Base-by-base conservation (phyloP, 2,797 vertebrate genomes). In the Arremon aurantiirostris region DNA sequence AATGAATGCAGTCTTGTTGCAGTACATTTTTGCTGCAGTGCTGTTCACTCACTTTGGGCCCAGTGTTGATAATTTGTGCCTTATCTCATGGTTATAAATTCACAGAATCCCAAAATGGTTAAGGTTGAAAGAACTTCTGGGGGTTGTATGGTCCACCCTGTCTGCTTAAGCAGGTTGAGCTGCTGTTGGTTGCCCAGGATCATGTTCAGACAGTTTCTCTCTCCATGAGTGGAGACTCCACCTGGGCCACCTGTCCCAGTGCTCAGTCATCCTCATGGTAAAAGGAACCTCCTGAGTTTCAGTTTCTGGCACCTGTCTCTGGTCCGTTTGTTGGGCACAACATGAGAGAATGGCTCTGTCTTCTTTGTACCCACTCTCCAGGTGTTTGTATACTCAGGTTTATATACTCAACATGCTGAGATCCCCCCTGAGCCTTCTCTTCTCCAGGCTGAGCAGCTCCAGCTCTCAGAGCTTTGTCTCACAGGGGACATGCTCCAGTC, bases 321-420 rank as follows among this genome's bases (percentile, higher is more conserved):
- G 26, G 30, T 66, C 18, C 5, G 42, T 75, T 61, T 0, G 0
- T 20, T n/a, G 18, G 16, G 22, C 11, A 32, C 26, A 46, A 11
- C 12, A 73, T 46, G 27, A 46, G 24, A 53, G 12, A 59, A 12
- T 39, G 68, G 1, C 39, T 57, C 24, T 52, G 24, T 52, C 14
- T 52, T 39, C 46, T 53, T 66, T 73, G 60, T 26, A 16, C 7
- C n/a, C 21, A 32, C 9, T 66, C 26, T 81, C 34, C 30, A 47
- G 21, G 11, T 46, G 5, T 41, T 41, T 41, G 16, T 41, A 41
- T 41, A 41, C 41, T 41, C 41, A 41, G 41, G 41, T 81, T 46
- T 14, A 11, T 27, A 9, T 46, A 39, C 6, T 39, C 28, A 26
- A 3, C 35, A 6, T 22, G 60, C 53, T 66, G 18, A 66, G 23